Base-by-base conservation (phyloP, 1,140 invertebrate species). In the Charaxes varanes region DNA sequence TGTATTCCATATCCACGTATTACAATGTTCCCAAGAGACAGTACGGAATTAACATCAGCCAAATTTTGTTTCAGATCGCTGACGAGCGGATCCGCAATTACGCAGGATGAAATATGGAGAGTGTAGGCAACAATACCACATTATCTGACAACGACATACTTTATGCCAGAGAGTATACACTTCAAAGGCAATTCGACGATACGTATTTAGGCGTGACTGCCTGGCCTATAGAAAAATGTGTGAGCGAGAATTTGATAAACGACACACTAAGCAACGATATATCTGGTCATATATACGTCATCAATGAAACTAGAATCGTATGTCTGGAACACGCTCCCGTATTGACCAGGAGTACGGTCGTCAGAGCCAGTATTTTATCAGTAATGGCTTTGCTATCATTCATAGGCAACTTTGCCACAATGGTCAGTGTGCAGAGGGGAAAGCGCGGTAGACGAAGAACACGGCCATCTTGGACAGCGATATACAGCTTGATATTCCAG, bases 401-500 rank as follows among this genome's bases (percentile, higher is more conserved):
- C 0, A 61, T 92, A 15, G 92, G 90, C 10, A 95, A 95, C 64
- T 61, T 88, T 19, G 87, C 89, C 0, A 94, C 92, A 4, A 90
- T 95, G 43, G 87, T 90, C 62, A 93, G 91, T 45, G 91, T 94
- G 47, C 86, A 86, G 35, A 88, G 88, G 58, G 87, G 86, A 0
- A 86, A 78, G 30, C 70, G 86, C 16, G 67, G 82, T 21, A 66
- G 86, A 11, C 68, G 86, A 23, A 81, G 85, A 38, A 81, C 85
- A 0, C 60, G 87, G 51, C 84, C 92, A 49, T 86, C 87, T 32
- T 87, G 87, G 79, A 90, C 88, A 16, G 89, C 92, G 2, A 90
- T 94, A 31, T 93, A 94, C 63, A 90, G 88, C 11, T 71, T 94
- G 19, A 93, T 94, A 53, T 87, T 92, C 15, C 92, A 94, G 60